Evolutionary conservation across 1,140 invertebrate genomes (phyloP).

Genomic region (Tetranychus cinnabarinus): DNA sequence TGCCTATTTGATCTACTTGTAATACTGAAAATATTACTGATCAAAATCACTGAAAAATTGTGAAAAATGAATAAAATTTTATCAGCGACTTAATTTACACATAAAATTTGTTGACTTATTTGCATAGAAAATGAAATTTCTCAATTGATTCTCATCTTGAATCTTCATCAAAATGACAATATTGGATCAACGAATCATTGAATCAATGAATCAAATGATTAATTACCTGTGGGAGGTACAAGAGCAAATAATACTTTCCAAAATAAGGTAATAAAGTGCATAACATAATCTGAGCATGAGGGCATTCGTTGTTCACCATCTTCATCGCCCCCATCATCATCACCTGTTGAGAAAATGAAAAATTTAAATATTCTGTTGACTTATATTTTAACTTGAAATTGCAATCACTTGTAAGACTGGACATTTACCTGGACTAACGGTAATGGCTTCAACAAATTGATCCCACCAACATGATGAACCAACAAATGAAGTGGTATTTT

Average conservation of each 20-base stretch:
- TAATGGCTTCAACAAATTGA: constrained; percentile 86
- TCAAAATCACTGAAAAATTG: too few relatives aligned
- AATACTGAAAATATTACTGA: too few relatives aligned
- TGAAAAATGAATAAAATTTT: too few relatives aligned
- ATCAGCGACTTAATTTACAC: too few relatives aligned
- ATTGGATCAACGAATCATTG: too few relatives aligned
- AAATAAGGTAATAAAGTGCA: constrained; percentile 85
- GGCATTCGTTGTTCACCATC: constrained; percentile 21
- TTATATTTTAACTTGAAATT: not conserved
- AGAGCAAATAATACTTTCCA: constrained; percentile 96
- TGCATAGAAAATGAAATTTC: too few relatives aligned
- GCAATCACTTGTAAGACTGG: not conserved
- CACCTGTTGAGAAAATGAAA: constrained; percentile 15
- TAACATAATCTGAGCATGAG: constrained; percentile 60
- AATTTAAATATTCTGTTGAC: not conserved
- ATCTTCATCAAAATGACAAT: too few relatives aligned
- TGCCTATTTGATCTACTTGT: too few relatives aligned
- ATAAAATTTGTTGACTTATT: too few relatives aligned
- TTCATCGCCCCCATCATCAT: constrained; percentile 23
- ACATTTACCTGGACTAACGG: constrained; percentile 54
- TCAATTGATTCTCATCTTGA: too few relatives aligned
- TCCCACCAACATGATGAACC: constrained; percentile 95
- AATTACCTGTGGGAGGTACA: constrained; percentile 79
- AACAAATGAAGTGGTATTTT: constrained; percentile 74
- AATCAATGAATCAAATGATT: too few relatives aligned